phyloP scores from a whole-genome alignment of 2,888 invertebrate genomes.

The Tinea trinotella region DNA sequence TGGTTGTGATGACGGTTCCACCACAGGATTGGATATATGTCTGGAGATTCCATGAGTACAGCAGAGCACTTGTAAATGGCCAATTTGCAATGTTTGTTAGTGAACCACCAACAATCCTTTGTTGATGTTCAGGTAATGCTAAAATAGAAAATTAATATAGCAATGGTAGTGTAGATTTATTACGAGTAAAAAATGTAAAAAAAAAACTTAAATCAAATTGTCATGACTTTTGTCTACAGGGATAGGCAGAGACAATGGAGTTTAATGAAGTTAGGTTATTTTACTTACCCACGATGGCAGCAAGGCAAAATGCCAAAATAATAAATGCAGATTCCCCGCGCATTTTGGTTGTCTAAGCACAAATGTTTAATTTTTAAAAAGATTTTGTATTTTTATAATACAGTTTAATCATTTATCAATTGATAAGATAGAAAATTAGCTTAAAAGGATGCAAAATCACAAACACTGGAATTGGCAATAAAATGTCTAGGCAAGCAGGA shows the following conservation, averaged over 20 bases:
- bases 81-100: background rate
- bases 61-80: background rate
- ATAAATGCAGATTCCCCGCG: background rate
- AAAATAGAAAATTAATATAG: background rate
- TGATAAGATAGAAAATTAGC: constrained; percentile 13
- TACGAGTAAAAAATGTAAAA: background rate
- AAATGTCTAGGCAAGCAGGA: background rate
- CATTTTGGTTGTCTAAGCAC: background rate
- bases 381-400: background rate
- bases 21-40: constrained; percentile 13
- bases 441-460: background rate
- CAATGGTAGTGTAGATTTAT: background rate
- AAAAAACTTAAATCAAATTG: too few species aligned
- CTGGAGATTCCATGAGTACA: constrained; percentile 10
- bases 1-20: constrained; percentile 11
- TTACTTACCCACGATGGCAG: background rate
- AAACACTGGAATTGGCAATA: background rate
- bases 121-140: constrained; percentile 2
- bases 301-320: constrained; percentile 3
- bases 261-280: background rate
- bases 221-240: too few species aligned
- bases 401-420: constrained; percentile 1
- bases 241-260: too few species aligned
- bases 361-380: background rate
- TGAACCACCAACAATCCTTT: constrained; percentile 15